phyloP scores from a whole-genome alignment of 1,140 invertebrate species.

The Brachionus calyciflorus region DNA sequence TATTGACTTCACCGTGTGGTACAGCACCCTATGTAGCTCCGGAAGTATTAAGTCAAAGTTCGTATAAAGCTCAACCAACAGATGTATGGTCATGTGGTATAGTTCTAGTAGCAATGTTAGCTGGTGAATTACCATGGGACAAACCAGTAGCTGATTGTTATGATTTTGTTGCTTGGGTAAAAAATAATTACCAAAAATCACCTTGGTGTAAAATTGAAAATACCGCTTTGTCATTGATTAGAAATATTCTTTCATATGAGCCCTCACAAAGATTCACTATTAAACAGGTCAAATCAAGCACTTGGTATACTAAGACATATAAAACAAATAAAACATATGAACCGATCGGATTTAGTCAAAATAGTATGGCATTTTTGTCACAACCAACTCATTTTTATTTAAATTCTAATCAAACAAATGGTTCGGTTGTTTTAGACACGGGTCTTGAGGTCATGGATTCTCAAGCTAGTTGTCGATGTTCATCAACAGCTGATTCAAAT shows the following conservation, averaged over 20 bases:
- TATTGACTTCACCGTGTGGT: conserved; percentile 81
- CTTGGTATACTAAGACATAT: conserved; percentile 12
- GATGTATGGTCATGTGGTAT: conserved; percentile 95
- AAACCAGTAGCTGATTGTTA: conserved; percentile 69
- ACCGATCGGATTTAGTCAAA: not conserved
- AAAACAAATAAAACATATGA: not conserved
- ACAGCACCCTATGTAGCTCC: conserved; percentile 93
- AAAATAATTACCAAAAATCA: conserved; percentile 49
- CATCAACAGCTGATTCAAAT: not conserved
- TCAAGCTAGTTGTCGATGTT: conserved; percentile 1
- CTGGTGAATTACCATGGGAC: conserved; percentile 92
- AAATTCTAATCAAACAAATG: not conserved
- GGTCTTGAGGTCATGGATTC: conserved; percentile 29
- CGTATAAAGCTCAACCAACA: conserved; percentile 82
- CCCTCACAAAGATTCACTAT: conserved; percentile 12
- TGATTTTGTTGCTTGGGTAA: conserved; percentile 75
- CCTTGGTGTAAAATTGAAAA: conserved; percentile 47
- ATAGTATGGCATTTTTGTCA: conserved; percentile 34
- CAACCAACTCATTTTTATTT: conserved; percentile 35
- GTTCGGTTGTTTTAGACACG: conserved; percentile 18
- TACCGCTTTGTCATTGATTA: conserved; percentile 17
- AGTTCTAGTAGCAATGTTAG: conserved; percentile 83
- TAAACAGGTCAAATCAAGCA: conserved; percentile 32
- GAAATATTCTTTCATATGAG: conserved; percentile 20
- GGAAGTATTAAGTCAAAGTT: conserved; percentile 70